Evolutionary conservation across 2,888 invertebrate genomes (phyloP), one percentile per base, ranked within the genome.

Genomic region (Dryomyza anilis): DNA sequence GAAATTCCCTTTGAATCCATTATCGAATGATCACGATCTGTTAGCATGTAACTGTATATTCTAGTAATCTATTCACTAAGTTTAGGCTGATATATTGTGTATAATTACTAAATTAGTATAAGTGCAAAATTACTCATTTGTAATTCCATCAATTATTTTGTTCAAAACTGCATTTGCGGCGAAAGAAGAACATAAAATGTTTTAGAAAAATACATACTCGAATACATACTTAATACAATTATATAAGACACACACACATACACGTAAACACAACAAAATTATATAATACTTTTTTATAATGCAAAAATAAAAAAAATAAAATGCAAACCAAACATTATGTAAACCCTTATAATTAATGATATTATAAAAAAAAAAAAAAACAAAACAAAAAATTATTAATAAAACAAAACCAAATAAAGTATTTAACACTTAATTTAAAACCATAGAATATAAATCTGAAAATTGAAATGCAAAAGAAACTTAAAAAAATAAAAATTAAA

Each of bases 221-320:
- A 48, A 23, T 3, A 30, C 23, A 55, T 55, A 55, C 19, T 50
- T 46, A 46, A 30, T 59, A 45, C 43, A 50, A 14, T 52, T 52
- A 50, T 30, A 52, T 33, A 55, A 29, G n/a, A 45, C 21, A 73
- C 65, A 69, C 21, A 73, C 61, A 71, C 29, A 67, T 27, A 66
- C 52, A 67, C 56, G 66, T 21, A 29, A 45, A 63, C 48, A 63
- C 27, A 30, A 48, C 36, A 16, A 50, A 23, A 77, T 76, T 75
- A 74, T 76, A 74, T 77, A 76, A 74, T 77, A 72, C 73, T 76
- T 76, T 70, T 77, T 76, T 67, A 67, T 65, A 59, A 65, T 65
- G 73, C 70, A 73, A 72, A 66, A 33, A 68, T 50, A 65, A 66
- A 63, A 63, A 66, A 71, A 66, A 56, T 57, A 58, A 67, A 59